These are phyloP conservation scores for Austrofundulus limnaeus DNA, from an alignment of 2,113 vertebrate genomes.

Conservation along the genomic window DNA sequence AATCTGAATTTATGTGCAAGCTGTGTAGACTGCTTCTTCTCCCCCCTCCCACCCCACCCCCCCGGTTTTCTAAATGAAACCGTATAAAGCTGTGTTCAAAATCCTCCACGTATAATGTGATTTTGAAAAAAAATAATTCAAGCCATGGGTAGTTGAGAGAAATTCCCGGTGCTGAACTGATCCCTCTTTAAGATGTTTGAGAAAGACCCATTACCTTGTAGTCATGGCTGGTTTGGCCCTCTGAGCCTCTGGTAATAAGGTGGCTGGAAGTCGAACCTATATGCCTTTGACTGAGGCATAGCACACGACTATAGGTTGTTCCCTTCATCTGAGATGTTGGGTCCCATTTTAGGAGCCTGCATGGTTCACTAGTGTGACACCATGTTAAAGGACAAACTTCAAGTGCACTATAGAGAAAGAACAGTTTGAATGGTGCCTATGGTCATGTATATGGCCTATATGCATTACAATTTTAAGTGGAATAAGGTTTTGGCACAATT, in stretches of 20 bases:
- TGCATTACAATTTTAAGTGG: background rate
- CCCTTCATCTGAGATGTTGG: conserved; percentile 48
- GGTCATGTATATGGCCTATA: background rate
- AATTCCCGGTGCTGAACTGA: conserved; percentile 56
- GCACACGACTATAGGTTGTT: conserved; percentile 43
- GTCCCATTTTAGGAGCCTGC: conserved; percentile 46
- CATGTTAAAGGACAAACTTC: conserved; percentile 28
- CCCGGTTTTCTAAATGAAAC: background rate
- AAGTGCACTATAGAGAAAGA: conserved; percentile 18
- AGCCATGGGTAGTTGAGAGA: conserved; percentile 47
- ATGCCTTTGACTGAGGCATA: conserved; percentile 49
- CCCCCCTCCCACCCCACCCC: too few species aligned
- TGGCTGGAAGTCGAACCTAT: conserved; percentile 48
- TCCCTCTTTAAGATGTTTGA: conserved; percentile 62
- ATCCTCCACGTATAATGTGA: conserved; percentile 45
- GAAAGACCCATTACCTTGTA: conserved; percentile 61
- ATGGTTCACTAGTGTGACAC: conserved; percentile 39
- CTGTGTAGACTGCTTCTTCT: background rate
- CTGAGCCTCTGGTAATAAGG: conserved; percentile 62
- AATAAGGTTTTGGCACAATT: background rate
- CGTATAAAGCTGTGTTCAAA: conserved; percentile 11
- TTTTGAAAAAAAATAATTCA: conserved; percentile 56
- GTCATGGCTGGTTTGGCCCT: conserved; percentile 63
- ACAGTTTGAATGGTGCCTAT: background rate
- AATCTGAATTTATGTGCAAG: background rate